Evolutionary conservation across 1,140 invertebrate genomes (phyloP).

Genomic region (Euschistus heros): DNA sequence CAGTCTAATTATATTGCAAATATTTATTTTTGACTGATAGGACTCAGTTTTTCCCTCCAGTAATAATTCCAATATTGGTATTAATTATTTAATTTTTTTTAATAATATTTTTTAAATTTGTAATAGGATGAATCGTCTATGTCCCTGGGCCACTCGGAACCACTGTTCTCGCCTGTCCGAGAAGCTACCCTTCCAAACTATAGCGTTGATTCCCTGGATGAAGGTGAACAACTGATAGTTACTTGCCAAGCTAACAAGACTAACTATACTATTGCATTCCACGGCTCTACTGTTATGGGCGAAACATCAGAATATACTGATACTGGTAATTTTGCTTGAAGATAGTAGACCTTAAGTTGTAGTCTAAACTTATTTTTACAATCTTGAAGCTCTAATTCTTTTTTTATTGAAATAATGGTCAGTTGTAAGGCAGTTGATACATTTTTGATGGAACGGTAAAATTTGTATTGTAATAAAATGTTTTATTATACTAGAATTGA

Average conservation of each 20-base stretch:
- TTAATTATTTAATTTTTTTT: slow-evolving; percentile 1
- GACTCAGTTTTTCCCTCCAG: too few relatives aligned
- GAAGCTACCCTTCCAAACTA: slow-evolving; percentile 64
- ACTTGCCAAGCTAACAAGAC: slow-evolving; percentile 85
- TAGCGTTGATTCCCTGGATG: slow-evolving; percentile 82
- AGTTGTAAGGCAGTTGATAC: too few relatives aligned
- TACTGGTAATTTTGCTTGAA: slow-evolving; percentile 20
- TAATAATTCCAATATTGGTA: neutral
- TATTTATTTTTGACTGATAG: too few relatives aligned
- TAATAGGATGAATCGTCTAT: slow-evolving; percentile 60
- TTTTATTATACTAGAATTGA: too few relatives aligned
- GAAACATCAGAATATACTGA: slow-evolving; percentile 65
- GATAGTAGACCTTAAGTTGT: too few relatives aligned
- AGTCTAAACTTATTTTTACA: too few relatives aligned
- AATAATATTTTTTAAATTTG: slow-evolving; percentile 16
- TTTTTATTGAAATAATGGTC: too few relatives aligned
- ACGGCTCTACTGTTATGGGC: slow-evolving; percentile 74
- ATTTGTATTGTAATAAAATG: too few relatives aligned
- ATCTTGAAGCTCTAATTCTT: too few relatives aligned
- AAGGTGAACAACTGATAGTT: slow-evolving; percentile 64
- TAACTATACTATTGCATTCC: slow-evolving; percentile 89
- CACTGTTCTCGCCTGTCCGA: slow-evolving; percentile 82
- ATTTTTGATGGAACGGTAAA: too few relatives aligned
- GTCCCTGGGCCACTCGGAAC: slow-evolving; percentile 80
- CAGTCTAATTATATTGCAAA: too few relatives aligned